phyloP scores from a whole-genome alignment of 2,113 vertebrate species.

The Stigmatopora argus region DNA sequence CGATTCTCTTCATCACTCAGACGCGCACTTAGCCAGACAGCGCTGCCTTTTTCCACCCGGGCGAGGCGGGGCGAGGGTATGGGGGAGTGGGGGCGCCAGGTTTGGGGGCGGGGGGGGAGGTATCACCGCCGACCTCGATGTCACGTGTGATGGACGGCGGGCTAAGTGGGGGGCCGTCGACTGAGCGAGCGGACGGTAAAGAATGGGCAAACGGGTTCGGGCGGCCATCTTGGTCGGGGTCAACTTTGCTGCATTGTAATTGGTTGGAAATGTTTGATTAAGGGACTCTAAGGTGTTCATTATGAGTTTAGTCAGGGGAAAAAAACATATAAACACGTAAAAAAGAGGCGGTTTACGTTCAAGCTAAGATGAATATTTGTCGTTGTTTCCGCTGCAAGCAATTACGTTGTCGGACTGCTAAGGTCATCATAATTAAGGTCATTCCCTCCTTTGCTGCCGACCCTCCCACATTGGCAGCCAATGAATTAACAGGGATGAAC shows the following conservation, averaged over 20 bases:
- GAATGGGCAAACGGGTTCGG: not conserved
- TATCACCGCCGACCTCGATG: conserved; percentile 59
- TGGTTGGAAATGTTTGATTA: too few relatives aligned
- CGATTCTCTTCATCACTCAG: conserved; percentile 71
- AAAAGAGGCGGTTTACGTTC: too few relatives aligned
- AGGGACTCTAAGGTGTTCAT: too few relatives aligned
- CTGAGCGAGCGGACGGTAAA: conserved; percentile 35
- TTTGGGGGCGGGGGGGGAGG: not conserved
- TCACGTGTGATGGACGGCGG: conserved; percentile 64
- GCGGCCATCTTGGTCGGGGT: not conserved
- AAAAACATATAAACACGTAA: too few relatives aligned
- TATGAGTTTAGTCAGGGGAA: too few relatives aligned
- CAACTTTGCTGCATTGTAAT: not conserved
- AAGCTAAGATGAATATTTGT: too few relatives aligned
- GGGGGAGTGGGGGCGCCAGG: not conserved
- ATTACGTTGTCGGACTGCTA: too few relatives aligned
- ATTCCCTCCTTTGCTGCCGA: too few relatives aligned
- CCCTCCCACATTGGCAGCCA: too few relatives aligned
- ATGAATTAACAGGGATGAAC: too few relatives aligned
- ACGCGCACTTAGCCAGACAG: conserved; percentile 69
- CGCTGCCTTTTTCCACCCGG: conserved; percentile 64
- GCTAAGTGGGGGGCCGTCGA: conserved; percentile 50
- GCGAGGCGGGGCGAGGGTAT: conserved; percentile 32
- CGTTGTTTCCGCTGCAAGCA: too few relatives aligned
- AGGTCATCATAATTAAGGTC: too few relatives aligned